Evolutionary conservation across 2,113 vertebrate species (phyloP).

Genomic region (Ophthalmolycus amberensis): DNA sequence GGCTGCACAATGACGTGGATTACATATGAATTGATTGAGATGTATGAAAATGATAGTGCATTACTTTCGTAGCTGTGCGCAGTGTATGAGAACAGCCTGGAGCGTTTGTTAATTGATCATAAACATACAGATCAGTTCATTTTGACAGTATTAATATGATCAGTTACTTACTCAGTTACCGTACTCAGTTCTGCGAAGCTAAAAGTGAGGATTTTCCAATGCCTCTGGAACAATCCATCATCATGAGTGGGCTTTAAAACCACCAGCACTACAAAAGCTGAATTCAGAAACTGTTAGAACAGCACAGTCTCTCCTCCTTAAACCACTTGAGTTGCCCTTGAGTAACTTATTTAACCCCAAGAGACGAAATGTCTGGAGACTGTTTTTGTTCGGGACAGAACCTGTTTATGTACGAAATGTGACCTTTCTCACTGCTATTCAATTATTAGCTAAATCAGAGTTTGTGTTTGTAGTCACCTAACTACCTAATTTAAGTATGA

Average conservation of each 20-base stretch:
- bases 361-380: conserved; percentile 9
- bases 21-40: neutral
- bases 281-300: conserved; percentile 31
- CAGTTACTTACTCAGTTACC: neutral
- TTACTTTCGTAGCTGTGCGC: neutral
- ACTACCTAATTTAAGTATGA: neutral
- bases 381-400: neutral
- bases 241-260: conserved; percentile 33
- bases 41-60: neutral
- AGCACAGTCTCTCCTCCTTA: conserved; percentile 2
- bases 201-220: neutral
- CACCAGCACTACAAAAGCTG: conserved; percentile 12
- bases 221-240: conserved; percentile 20
- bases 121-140: neutral
- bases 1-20: neutral
- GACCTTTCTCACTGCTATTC: neutral
- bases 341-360: conserved; percentile 14
- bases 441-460: neutral
- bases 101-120: neutral
- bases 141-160: neutral
- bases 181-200: too few species aligned
- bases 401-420: neutral
- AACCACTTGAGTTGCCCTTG: conserved; percentile 23
- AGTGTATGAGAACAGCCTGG: neutral
- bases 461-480: conserved; percentile 14